phyloP scores from a whole-genome alignment of 1,140 invertebrate genomes.

The Megalonaias nervosa region DNA sequence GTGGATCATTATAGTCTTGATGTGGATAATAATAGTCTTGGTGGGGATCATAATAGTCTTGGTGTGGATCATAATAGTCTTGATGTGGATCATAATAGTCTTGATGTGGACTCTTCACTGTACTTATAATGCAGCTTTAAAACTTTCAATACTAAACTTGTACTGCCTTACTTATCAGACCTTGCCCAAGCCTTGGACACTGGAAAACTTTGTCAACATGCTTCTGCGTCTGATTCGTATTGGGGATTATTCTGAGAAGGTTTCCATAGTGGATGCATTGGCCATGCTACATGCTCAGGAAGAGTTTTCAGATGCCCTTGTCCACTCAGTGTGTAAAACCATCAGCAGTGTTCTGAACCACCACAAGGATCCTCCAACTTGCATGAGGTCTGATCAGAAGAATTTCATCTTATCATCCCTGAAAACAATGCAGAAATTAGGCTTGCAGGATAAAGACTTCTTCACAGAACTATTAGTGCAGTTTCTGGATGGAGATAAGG shows the following conservation, averaged over 20 bases:
- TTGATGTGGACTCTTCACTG: too few species aligned
- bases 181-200: constrained; percentile 67
- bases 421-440: constrained; percentile 54
- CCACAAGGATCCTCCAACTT: constrained; percentile 55
- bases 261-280: constrained; percentile 55
- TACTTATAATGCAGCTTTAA: too few species aligned
- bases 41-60: too few species aligned
- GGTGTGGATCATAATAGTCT: too few species aligned
- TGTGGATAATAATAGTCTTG: too few species aligned
- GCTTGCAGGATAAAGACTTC: constrained; percentile 58
- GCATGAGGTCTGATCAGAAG: constrained; percentile 54
- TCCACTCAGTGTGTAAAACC: constrained; percentile 43
- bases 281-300: constrained; percentile 56
- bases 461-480: constrained; percentile 63
- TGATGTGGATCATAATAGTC: too few species aligned
- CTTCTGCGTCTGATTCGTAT: constrained; percentile 56
- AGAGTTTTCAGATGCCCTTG: constrained; percentile 47
- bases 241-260: constrained; percentile 56
- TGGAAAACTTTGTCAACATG: constrained; percentile 57
- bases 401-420: constrained; percentile 59
- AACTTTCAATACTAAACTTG: background rate
- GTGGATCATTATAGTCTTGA: too few species aligned
- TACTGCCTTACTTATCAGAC: constrained; percentile 46
- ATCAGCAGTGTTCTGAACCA: constrained; percentile 56
- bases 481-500: constrained; percentile 67